Conservation (phyloP, 2,888 invertebrate species). For the Leucophora obtusa region DNA sequence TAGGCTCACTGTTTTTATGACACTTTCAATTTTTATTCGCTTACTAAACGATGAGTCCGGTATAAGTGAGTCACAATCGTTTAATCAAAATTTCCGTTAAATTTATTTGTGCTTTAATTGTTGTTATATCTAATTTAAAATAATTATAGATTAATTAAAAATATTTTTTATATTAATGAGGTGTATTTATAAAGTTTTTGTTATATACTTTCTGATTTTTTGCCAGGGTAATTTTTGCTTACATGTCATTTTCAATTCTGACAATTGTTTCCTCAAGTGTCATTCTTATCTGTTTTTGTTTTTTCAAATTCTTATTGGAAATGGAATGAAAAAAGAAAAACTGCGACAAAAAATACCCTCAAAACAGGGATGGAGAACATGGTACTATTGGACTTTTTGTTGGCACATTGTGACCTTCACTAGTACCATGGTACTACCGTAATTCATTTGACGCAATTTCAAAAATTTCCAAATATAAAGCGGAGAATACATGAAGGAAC, state of each 20-base stretch:
- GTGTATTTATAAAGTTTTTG: not conserved
- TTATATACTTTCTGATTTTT: conserved; percentile 4
- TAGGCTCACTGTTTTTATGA: not conserved
- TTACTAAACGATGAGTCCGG: not conserved
- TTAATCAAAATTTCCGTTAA: not conserved
- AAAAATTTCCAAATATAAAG: too few species aligned
- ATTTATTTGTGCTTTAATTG: not conserved
- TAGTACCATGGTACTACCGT: too few species aligned
- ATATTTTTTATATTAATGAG: not conserved
- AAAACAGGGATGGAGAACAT: too few species aligned
- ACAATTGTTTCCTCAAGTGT: conserved; percentile 56
- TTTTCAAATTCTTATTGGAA: conserved; percentile 37
- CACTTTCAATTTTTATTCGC: not conserved
- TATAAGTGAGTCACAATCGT: not conserved
- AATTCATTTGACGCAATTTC: too few species aligned
- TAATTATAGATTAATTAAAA: not conserved
- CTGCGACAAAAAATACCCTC: conserved; percentile 45
- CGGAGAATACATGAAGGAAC: too few species aligned
- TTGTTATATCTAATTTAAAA: not conserved
- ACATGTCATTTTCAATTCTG: conserved; percentile 53
- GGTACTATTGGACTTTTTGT: too few species aligned
- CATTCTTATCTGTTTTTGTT: conserved; percentile 46
- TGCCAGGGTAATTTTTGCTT: conserved; percentile 26
- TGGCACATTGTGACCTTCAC: too few species aligned
- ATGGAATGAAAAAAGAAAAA: conserved; percentile 28